Conservation (phyloP, 2,888 invertebrate species). For the Stenichneumon culpator region DNA sequence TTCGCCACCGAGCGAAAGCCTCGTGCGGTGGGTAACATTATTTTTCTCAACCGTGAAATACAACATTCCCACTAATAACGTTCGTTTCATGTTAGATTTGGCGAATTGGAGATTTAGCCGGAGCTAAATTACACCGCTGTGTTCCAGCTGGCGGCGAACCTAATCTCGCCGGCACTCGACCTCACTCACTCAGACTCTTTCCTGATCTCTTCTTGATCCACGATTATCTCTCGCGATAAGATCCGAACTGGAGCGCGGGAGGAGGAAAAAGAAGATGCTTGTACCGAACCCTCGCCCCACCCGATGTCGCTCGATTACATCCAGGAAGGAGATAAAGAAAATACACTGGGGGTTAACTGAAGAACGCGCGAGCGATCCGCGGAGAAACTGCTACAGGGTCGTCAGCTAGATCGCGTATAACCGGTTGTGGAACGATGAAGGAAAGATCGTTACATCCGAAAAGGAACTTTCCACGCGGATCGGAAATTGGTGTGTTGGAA, state of each 20-base stretch:
- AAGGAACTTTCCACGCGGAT: neutral
- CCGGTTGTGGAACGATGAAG: neutral
- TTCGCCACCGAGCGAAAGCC: conserved; percentile 1
- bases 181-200: conserved; percentile 29
- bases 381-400: conserved; percentile 6
- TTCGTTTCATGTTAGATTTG: conserved; percentile 44
- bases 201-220: conserved; percentile 38
- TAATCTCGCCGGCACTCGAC: neutral
- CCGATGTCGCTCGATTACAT: conserved; percentile 27
- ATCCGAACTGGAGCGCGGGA: conserved; percentile 11
- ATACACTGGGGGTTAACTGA: conserved; percentile 22
- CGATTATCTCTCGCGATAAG: conserved; percentile 53
- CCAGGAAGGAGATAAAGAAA: conserved; percentile 21
- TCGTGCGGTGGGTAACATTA: neutral
- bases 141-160: neutral
- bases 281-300: conserved; percentile 15
- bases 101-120: neutral
- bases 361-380: conserved; percentile 8
- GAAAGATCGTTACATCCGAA: neutral
- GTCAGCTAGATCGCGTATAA: neutral
- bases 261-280: conserved; percentile 17
- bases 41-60: conserved; percentile 1
- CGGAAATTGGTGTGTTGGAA: neutral
- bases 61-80: neutral
- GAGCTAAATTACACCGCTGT: conserved; percentile 13